Conservation (phyloP, 2,888 invertebrate species). For the Drosophila antonietae region DNA sequence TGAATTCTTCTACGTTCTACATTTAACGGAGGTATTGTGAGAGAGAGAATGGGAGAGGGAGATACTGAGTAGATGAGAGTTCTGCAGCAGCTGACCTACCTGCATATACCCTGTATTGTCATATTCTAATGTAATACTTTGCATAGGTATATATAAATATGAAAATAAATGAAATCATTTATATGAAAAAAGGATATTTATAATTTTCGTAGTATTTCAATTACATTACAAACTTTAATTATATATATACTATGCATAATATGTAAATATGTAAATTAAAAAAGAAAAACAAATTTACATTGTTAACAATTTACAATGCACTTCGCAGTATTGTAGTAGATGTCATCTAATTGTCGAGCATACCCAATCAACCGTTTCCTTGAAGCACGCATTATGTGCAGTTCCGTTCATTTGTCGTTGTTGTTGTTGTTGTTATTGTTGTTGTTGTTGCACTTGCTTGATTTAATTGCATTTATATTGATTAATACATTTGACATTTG, state of each 20-base stretch:
- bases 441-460: conserved; percentile 2
- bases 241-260: too few species aligned
- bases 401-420: neutral
- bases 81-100: neutral
- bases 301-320: too few species aligned
- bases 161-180: too few species aligned
- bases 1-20: conserved; percentile 11
- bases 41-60: neutral
- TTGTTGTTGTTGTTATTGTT: conserved; percentile 2
- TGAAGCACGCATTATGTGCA: conserved; percentile 3
- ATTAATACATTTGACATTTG: conserved; percentile 22
- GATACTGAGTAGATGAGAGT: neutral
- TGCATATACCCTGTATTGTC: neutral
- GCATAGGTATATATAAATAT: too few species aligned
- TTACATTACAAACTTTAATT: too few species aligned
- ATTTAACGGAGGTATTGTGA: neutral
- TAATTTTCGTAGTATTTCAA: neutral
- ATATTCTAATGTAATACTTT: neutral
- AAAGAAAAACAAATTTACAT: neutral
- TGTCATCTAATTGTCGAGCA: neutral
- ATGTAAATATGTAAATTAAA: too few species aligned
- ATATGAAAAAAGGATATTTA: neutral
- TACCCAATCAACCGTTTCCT: neutral
- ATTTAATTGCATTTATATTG: conserved; percentile 22
- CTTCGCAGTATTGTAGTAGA: neutral